Evolutionary conservation across 1,140 invertebrate genomes (phyloP), one percentile per base, ranked within the genome.

Genomic region (Lanistes nyassanus): DNA sequence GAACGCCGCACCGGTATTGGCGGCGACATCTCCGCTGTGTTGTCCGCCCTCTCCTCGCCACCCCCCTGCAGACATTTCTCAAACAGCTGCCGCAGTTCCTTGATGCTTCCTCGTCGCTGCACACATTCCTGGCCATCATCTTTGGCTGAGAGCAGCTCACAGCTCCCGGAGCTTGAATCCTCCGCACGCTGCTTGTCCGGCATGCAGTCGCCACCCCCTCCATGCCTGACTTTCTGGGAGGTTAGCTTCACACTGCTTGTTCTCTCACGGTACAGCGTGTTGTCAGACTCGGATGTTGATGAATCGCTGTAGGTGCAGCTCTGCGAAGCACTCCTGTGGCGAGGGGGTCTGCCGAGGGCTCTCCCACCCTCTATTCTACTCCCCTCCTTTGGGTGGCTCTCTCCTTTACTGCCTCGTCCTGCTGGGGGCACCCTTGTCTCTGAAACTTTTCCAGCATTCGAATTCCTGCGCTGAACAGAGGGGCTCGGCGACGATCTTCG

Each of bases 21-120:
- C 26, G 71, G 47, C 13, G 76, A 77, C 29, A 66, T 13, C 34
- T 62, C 55, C 11, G 19, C 21, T 11, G 37, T 26, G 23, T 51
- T 39, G 62, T 74, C 47, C 76, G 73, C 26, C n/a, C 68, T 79
- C 58, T 75, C 65, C 16, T 76, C 66, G 31, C 64, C 74, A 37
- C 71, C 65, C 68, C 75, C 66, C 31, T 26, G 58, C n/a, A 26
- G 58, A 60, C 75, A 79, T 36, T 78, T 77, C 79, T 86, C 83
- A 76, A 87, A 87, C 70, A 85, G 81, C 36, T 85, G 79, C 66
- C 80, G 78, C 37, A 87, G 71, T 75, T 87, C 85, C 73, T 87
- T 87, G 65, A 87, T 87, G 79, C 85, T 87, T 19, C 83, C 84
- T 73, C 81, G 76, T 21, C 85, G 78, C 75, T 87, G 78, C 37